Base-by-base conservation (phyloP, 53 echinoderm and acorn worm species). In the Astropecten irregularis region DNA sequence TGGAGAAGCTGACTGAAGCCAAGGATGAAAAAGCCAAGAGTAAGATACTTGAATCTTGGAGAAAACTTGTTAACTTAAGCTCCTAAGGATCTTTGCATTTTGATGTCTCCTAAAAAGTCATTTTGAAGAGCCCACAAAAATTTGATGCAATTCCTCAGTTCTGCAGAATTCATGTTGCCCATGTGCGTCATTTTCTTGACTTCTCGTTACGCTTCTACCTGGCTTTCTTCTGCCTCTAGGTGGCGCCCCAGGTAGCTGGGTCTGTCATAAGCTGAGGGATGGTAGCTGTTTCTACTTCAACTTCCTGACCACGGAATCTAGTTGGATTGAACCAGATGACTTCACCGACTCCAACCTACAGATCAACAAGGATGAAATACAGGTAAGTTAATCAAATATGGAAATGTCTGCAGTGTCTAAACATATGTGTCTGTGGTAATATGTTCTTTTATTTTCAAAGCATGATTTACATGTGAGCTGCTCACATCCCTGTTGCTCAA, bases 281-380 rank as follows among this genome's bases (percentile, higher is more conserved):
- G 96, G 93, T 16, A 85, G 86, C 47, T 35, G 51, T 25, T 93
- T 91, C 70, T 96, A 96, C 60, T 91, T 87, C 85, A 93, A 96
- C 68, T 71, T 88, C 23, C 40, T 83, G 3, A 96, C 96, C 33
- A 87, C 83, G 84, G 93, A 93, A 36, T 84, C 71, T 8, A 84
- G 42, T 53, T 96, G 96, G 96, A 68, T 89, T 32, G 73, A 91
- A 64, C 93, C 96, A 18, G 88, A 88, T 10, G 87, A 76, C 81
- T 93, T 83, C 61, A 31, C 40, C 27, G 81, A 86, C 28, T 81
- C 84, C 28, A 93, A 88, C 47, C 73, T 73, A 33, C 93, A 96
- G 67, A 86, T 96, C 33, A 70, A 81, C 21, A 96, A 86, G 31
- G 92, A 93, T 34, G 96, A 96, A 38, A 91, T 91, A 39, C 96